Conservation (phyloP, 92 coral and sea anemone species). For the Porites rus region DNA sequence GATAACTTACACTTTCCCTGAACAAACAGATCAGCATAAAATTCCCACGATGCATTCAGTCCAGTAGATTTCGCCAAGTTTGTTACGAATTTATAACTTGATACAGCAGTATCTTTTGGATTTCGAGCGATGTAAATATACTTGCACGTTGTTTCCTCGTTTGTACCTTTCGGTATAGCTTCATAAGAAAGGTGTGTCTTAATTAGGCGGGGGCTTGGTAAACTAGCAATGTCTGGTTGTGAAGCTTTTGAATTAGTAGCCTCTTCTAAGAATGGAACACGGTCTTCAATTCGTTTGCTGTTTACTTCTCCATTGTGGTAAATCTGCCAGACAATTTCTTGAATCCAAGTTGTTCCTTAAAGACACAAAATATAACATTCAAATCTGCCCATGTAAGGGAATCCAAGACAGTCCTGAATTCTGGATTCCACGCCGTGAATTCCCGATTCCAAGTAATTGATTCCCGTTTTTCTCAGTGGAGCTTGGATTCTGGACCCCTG, state of each 20-base stretch:
- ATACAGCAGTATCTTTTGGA: constrained; percentile 63
- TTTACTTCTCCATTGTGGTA: constrained; percentile 45
- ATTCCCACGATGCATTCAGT: constrained; percentile 38
- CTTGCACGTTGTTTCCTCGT: constrained; percentile 23
- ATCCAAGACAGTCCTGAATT: no score
- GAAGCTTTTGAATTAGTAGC: constrained; percentile 7
- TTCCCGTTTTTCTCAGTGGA: no score
- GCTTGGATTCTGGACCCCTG: no score
- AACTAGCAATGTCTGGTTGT: constrained; percentile 10
- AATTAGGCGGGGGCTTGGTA: constrained; percentile 47
- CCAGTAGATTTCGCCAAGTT: neutral
- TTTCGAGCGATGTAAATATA: constrained; percentile 57
- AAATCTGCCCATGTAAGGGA: no score
- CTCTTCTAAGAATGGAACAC: constrained; percentile 37
- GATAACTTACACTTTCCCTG: constrained; percentile 36
- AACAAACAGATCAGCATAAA: constrained; percentile 31
- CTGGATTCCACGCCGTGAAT: no score
- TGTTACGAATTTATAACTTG: constrained; percentile 22
- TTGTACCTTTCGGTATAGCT: constrained; percentile 40
- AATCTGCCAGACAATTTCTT: constrained; percentile 63
- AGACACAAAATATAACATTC: neutral
- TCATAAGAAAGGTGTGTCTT: constrained; percentile 51
- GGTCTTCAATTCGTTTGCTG: constrained; percentile 25
- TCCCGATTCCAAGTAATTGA: no score
- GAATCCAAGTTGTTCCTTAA: constrained; percentile 58